Evolutionary conservation across 2,888 invertebrate genomes (phyloP).

Genomic region (Brachypterus glaber): DNA sequence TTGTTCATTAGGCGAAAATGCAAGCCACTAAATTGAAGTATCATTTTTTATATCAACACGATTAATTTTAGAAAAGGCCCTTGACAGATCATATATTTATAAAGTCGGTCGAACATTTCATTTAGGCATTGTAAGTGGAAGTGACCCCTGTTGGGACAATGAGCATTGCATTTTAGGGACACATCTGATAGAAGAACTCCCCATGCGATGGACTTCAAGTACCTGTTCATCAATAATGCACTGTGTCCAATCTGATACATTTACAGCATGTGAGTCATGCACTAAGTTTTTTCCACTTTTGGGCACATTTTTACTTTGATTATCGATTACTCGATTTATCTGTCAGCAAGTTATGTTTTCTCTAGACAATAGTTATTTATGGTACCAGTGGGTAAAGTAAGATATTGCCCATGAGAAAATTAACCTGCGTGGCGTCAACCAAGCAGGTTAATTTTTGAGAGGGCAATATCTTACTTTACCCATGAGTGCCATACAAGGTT

Average conservation of each 20-base stretch:
- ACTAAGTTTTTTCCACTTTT: constrained; percentile 10
- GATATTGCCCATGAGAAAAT: too few relatives aligned
- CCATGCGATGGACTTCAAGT: constrained; percentile 33
- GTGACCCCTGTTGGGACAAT: constrained; percentile 26
- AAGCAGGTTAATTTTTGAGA: too few relatives aligned
- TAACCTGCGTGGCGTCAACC: too few relatives aligned
- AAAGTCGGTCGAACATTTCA: constrained; percentile 5
- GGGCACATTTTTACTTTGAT: too few relatives aligned
- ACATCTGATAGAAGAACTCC: constrained; percentile 4
- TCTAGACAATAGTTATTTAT: too few relatives aligned
- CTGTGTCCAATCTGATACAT: constrained; percentile 37
- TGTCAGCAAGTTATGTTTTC: too few relatives aligned
- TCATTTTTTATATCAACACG: constrained; percentile 21
- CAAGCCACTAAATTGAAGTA: too few relatives aligned
- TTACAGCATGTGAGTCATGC: constrained; percentile 35
- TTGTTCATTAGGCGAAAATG: too few relatives aligned
- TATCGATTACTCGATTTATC: too few relatives aligned
- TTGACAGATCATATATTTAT: constrained; percentile 25
- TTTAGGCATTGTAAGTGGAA: constrained; percentile 26
- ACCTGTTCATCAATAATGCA: constrained; percentile 41
- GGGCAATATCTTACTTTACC: too few relatives aligned
- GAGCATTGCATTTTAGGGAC: constrained; percentile 29
- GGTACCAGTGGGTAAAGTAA: too few relatives aligned
- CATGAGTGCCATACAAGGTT: too few relatives aligned
- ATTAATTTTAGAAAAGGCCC: constrained; percentile 10